Base-by-base conservation (phyloP, 2,888 invertebrate genomes). In the Platycnemis pennipes region DNA sequence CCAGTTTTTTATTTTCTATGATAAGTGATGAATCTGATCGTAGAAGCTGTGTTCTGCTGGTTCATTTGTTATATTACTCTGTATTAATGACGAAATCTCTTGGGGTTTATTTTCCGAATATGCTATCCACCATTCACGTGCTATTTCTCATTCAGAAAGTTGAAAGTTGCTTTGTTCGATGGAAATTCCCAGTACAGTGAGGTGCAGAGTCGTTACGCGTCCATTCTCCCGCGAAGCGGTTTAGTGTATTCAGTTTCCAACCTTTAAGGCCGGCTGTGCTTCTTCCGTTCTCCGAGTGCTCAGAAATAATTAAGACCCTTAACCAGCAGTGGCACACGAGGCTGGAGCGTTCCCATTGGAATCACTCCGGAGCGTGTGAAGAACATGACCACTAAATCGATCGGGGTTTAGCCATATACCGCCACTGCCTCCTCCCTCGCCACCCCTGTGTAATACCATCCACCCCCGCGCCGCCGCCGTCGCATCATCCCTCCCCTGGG, bases 311-410 rank as follows among this genome's bases (percentile, higher is more conserved):
- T 37, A 77, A 77, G 77, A 31, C 77, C 37, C 77, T 77, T 11
- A 77, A 63, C 77, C 77, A 77, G 77, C 11, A 37, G 77, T 77
- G 37, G 31, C 77, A 37, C 77, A 31, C 37, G 63, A 37, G 37
- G 37, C 77, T 31, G 31, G 77, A 31, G 77, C 77, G 77, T 13
- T 77, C 31, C 77, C 77, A 77, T 31, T 77, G 77, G 77, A 77
- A 77, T 77, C 77, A 37, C 77, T 77, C 37, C 77, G 31, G 77
- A 5, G 4, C 37, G 77, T 37, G 77, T 77, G 77, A 77, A 77
- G 44, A 45, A 91, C 63, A 91, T 44, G 44, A 91, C 91, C 91
- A 91, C 91, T 91, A 91, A 91, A 56, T 91, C 91, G 63, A 91
- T 91, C 44, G 91, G 91, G n/a, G 31, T 77, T 77, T 77, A 77